Evolutionary conservation across 2,113 vertebrate species (phyloP).

Genomic region (Nycticryphes semicollaris): DNA sequence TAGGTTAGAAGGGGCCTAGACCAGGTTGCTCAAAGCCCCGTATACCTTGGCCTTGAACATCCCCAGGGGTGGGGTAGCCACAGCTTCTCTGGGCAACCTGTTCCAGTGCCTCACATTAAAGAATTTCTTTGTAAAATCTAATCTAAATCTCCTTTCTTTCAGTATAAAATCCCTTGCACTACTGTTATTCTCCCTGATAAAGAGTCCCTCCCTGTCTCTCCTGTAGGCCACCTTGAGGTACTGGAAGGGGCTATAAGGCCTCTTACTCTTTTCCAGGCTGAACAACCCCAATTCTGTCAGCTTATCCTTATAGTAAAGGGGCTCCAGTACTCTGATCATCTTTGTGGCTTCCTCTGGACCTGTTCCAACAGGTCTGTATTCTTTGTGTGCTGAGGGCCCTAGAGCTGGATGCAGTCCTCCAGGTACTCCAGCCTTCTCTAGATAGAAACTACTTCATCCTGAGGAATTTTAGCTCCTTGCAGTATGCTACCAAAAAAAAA

Average conservation of each 20-base stretch:
- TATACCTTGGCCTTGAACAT: not conserved
- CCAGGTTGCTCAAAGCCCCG: not conserved
- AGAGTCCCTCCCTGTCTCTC: not conserved
- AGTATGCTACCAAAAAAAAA: not conserved
- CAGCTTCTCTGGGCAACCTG: not conserved
- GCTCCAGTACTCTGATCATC: too few relatives aligned
- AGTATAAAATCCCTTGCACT: not conserved
- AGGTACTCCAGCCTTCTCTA: not conserved
- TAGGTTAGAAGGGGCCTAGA: not conserved
- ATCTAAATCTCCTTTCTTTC: not conserved
- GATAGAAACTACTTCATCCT: accelerated
- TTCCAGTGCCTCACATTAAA: not conserved
- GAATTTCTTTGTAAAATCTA: not conserved
- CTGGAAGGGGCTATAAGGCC: not conserved
- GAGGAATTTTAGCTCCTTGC: not conserved
- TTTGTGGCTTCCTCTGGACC: too few relatives aligned
- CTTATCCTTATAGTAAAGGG: not conserved
- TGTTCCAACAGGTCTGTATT: too few relatives aligned
- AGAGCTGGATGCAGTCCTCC: not conserved
- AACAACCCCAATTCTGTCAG: not conserved
- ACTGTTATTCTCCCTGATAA: not conserved
- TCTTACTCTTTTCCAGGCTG: not conserved
- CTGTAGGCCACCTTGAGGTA: not conserved
- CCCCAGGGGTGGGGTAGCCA: not conserved
- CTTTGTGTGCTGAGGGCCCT: not conserved